These are phyloP conservation scores for Lontra canadensis DNA, from an alignment of 2,113 vertebrate species.

Conservation along the genomic window DNA sequence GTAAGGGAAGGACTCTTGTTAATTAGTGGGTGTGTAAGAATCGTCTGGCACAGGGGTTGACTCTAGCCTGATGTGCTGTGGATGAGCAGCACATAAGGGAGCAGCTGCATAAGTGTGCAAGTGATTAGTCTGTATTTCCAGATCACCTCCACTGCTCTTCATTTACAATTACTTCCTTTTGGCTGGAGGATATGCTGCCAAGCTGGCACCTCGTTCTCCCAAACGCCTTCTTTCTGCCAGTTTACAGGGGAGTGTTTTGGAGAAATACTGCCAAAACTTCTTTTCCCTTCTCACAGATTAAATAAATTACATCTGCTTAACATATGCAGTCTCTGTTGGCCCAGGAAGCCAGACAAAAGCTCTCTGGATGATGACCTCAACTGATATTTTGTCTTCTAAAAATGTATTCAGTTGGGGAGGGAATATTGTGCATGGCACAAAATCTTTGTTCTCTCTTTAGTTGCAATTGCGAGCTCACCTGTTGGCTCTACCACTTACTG, in stretches of 20 bases:
- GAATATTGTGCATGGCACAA: background rate
- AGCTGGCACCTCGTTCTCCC: conserved; percentile 45
- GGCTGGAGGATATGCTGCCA: conserved; percentile 38
- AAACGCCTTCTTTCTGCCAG: conserved; percentile 55
- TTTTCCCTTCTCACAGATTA: conserved; percentile 56
- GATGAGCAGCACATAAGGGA: background rate
- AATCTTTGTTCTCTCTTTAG: conserved; percentile 19
- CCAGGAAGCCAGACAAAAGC: conserved; percentile 42
- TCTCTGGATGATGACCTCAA: conserved; percentile 53
- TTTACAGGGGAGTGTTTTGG: conserved; percentile 55
- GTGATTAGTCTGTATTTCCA: conserved; percentile 42
- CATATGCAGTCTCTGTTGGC: conserved; percentile 58
- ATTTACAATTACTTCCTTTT: conserved; percentile 53
- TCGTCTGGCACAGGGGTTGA: background rate
- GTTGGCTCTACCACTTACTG: background rate
- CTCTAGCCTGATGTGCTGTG: background rate
- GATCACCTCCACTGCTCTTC: conserved; percentile 32
- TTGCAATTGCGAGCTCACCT: background rate
- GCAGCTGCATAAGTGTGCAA: background rate
- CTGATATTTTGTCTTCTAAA: conserved; percentile 33
- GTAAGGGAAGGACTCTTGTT: background rate
- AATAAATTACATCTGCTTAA: conserved; percentile 69
- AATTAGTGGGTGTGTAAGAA: background rate
- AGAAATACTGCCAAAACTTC: conserved; percentile 52
- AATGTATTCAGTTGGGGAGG: background rate